phyloP scores from a whole-genome alignment of 2,797 vertebrate genomes.

The Buphagus erythrorhynchus region DNA sequence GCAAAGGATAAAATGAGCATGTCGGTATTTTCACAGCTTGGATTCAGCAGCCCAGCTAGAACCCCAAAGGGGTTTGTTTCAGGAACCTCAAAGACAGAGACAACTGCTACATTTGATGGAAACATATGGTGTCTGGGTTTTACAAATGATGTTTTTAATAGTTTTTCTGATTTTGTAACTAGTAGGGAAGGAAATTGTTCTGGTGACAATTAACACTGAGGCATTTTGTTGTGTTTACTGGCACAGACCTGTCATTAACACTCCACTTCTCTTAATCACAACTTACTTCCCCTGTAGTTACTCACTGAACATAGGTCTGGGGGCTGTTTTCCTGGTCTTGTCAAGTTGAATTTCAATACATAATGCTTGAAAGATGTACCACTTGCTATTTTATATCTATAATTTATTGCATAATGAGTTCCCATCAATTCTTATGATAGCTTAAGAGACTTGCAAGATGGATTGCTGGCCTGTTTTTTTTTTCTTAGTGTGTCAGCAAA shows the following conservation, averaged over 20 bases:
- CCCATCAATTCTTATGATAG: slow-evolving; percentile 18
- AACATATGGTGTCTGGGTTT: neutral
- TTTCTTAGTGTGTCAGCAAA: neutral
- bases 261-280: slow-evolving; percentile 14
- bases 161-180: neutral
- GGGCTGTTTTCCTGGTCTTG: slow-evolving; percentile 7
- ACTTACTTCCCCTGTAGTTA: neutral
- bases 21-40: slow-evolving; percentile 6
- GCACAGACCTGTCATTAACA: slow-evolving; percentile 18
- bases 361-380: slow-evolving; percentile 14
- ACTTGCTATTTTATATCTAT: slow-evolving; percentile 62
- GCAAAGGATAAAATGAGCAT: neutral
- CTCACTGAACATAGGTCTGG: neutral
- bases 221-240: neutral
- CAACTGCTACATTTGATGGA: neutral
- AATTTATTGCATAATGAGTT: slow-evolving; percentile 25
- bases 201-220: slow-evolving; percentile 2
- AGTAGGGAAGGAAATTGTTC: slow-evolving; percentile 17
- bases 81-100: neutral
- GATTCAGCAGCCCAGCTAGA: neutral
- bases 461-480: neutral
- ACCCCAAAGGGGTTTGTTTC: neutral
- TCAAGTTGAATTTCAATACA: slow-evolving; percentile 37
- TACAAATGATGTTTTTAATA: slow-evolving; percentile 8
- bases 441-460: slow-evolving; percentile 4